Base-by-base conservation (phyloP, 1,140 invertebrate genomes). In the Samia ricini region DNA sequence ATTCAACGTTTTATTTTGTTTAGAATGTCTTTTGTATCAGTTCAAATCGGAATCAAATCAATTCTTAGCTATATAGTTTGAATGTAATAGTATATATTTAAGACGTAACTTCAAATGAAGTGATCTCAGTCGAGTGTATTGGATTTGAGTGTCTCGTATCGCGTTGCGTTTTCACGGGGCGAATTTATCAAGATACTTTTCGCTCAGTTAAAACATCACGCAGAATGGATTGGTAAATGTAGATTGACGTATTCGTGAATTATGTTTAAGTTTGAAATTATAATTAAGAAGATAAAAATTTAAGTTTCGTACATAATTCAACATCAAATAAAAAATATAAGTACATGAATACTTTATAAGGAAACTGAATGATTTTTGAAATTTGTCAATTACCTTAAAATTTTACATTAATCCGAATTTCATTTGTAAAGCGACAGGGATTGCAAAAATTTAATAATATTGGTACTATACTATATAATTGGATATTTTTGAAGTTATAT, bases 121-220 rank as follows among this genome's bases (percentile, higher is more conserved):
- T 67, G 69, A 71, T 71, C 65, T 71, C 65, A 60, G 65, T 68
- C 57, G 60, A 63, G 63, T 61, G 68, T 66, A 63, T 61, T 66
- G 68, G 60, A 48, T 15, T 18, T 49, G 18, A 21, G 50, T 20
- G 50, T 52, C 50, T 18, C 19, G 50, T 20, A 19, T 52, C 50
- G 50, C 19, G 20, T 23, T 23, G 52, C 8, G 52, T 22, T 24
- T n/a, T 24, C 10, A 24, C 52, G 52, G 15, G 33, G 33, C 33
- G 15, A 42, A 7, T 42, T 42, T 42, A 42, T 42, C 33, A 12
- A 42, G n/a, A 42, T 42, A n/a, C n/a, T n/a, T n/a, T n/a, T 22
- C 52, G 4, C 29, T 50, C 58, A 50, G 23, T 56, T 49, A 56
- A 60, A 64, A 64, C 56, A 60, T 48, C 19, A 64, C 52, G 52